Base-by-base conservation (phyloP, 2,888 invertebrate species). In the Cybosia mesomella region DNA sequence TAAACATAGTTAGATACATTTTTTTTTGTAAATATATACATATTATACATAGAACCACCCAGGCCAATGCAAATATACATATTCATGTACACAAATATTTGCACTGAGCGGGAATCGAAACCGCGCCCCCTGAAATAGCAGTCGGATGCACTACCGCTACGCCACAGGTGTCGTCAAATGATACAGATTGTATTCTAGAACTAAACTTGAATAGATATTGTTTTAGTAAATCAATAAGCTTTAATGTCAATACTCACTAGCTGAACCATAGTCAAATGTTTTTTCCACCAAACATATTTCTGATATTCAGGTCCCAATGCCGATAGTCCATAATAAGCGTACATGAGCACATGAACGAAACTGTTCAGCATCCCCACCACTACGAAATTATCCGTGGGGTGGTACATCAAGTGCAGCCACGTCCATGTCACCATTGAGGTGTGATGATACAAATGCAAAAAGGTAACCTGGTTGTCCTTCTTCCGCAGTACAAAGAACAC, bases 391-490 rank as follows among this genome's bases (percentile, higher is more conserved):
- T 97, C 97, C 28, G 97, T 97, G 53, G 98, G 97, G 55, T 97
- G 91, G 86, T 96, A 97, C 91, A 97, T 96, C 36, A 97, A 89
- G 74, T 97, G 97, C 49, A 97, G 96, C 97, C 98, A 98, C 0
- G 96, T 96, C 95, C 97, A 96, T n/a, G 97, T 88, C 32, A 97
- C 97, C 92, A 97, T 98, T 34, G 96, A 93, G 0, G 97, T 95
- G 87, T 98, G 98, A 89, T 98, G 98, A 86, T 98, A 98, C 0
- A 98, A 96, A 83, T 98, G 98, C 13, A 99, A 96, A 85, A 98
- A 98, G 0, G 98, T 97, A 0, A 98, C 96, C 91, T 98, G 98
- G 66, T 96, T 89, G 94, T 96, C 82, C 92, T 95, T 91, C 90
- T 98, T 98, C 13, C 98, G 96, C 74, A 98, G 93, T 9, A 98